phyloP scores from a whole-genome alignment of 2,113 vertebrate species.

The Sphaerodactylus townsendi region DNA sequence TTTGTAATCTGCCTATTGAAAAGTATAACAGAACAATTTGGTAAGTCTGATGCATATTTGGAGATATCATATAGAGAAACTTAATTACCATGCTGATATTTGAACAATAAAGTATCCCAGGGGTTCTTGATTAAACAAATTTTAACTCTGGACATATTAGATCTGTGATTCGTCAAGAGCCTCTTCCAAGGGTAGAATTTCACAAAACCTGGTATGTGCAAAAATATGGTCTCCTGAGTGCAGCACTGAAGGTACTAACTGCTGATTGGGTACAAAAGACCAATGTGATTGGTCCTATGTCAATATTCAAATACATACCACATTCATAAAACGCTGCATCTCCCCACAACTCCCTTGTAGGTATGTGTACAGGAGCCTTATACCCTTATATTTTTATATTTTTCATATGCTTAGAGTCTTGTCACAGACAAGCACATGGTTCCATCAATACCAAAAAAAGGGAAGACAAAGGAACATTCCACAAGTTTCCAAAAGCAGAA shows the following conservation, averaged over 20 bases:
- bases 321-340: not conserved
- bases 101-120: not conserved
- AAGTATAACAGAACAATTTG: too few species aligned
- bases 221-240: too few species aligned
- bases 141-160: not conserved
- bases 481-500: slow-evolving; percentile 57
- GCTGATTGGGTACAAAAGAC: not conserved
- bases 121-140: not conserved
- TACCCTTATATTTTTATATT: not conserved
- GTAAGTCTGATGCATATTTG: too few species aligned
- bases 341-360: not conserved
- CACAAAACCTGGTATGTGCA: not conserved
- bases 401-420: not conserved
- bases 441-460: slow-evolving; percentile 20
- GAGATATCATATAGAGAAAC: not conserved
- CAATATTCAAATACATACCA: not conserved
- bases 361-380: not conserved
- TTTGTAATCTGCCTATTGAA: not conserved
- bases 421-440: not conserved
- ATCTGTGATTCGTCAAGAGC: not conserved
- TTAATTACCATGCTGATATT: not conserved
- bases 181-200: not conserved
- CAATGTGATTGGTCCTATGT: not conserved
- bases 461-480: slow-evolving; percentile 34
- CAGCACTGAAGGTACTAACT: not conserved